Percentiles rank a stretch among this genome's conserved stretches.
These are phyloP conservation scores for Aurelia aurita DNA, from an alignment of 30 jellyfish, hydroid and myxozoan genomes.

Conservation along the genomic window DNA sequence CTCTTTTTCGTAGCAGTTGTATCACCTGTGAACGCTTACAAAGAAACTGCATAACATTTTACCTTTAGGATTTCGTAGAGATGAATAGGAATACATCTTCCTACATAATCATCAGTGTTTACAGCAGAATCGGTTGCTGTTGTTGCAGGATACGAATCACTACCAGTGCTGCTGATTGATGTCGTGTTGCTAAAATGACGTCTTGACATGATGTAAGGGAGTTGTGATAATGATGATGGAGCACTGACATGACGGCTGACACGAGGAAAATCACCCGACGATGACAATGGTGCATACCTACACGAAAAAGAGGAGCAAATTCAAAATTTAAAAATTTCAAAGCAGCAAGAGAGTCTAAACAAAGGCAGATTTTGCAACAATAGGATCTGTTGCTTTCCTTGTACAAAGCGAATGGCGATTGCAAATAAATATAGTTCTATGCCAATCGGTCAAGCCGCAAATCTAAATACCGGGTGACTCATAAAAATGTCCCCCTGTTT, in stretches of 20 bases:
- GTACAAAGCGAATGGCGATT: no score
- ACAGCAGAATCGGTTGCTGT: slow-evolving; percentile 55
- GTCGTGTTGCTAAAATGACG: slow-evolving; percentile 76
- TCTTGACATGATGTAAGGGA: slow-evolving; percentile 57
- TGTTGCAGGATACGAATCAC: slow-evolving; percentile 63
- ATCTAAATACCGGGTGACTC: no score
- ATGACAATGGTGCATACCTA: slow-evolving; percentile 31
- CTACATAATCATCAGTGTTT: slow-evolving; percentile 85
- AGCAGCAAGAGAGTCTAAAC: no score
- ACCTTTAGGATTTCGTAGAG: slow-evolving; percentile 90
- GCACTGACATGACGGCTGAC: slow-evolving; percentile 64
- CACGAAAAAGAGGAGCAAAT: not conserved
- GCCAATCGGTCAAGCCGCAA: no score
- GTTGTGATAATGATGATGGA: slow-evolving; percentile 53
- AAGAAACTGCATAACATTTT: slow-evolving; percentile 17
- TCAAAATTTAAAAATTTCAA: no score
- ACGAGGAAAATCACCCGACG: slow-evolving; percentile 47
- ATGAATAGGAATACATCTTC: slow-evolving; percentile 87
- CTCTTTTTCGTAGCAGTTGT: no score
- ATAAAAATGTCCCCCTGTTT: no score
- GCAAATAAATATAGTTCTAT: no score
- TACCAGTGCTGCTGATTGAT: slow-evolving; percentile 77
- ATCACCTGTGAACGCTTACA: no score
- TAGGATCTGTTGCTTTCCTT: no score
- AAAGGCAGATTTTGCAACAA: no score